Evolutionary conservation across 2,113 vertebrate species (phyloP).

Genomic region (Psettodes erumei): DNA sequence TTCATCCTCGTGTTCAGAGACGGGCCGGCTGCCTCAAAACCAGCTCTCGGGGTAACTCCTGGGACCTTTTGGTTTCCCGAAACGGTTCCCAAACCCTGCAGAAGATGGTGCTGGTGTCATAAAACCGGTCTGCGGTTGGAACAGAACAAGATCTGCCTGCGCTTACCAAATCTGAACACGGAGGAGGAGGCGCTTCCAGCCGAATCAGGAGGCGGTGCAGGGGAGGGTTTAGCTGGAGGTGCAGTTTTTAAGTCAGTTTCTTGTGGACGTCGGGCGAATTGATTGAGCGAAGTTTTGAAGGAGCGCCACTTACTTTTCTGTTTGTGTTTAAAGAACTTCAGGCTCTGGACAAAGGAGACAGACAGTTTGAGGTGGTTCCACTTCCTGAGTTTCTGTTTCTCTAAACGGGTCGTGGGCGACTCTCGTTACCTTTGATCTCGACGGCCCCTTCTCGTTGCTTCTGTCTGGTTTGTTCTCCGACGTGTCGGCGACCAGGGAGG

Average conservation of each 20-base stretch:
- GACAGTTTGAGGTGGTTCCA: neutral
- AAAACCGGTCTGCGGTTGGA: neutral
- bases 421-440: conserved; percentile 72
- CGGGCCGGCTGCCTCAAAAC: conserved; percentile 66
- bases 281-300: neutral
- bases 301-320: conserved; percentile 71
- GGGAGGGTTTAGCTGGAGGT: conserved; percentile 60
- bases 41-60: conserved; percentile 89
- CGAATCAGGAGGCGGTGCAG: conserved; percentile 35
- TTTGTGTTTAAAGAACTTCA: conserved; percentile 77
- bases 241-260: conserved; percentile 16
- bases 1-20: neutral
- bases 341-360: conserved; percentile 67
- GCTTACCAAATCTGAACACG: conserved; percentile 76
- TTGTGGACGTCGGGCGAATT: neutral
- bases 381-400: neutral
- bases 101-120: conserved; percentile 10
- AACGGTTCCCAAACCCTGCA: conserved; percentile 91
- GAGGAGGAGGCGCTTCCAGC: conserved; percentile 45
- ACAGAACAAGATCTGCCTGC: neutral
- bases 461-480: conserved; percentile 50
- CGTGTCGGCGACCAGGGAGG: neutral
- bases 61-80: conserved; percentile 95
- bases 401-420: accelerated
- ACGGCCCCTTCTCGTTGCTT: conserved; percentile 57